Percentiles rank a stretch among this genome's conserved stretches.
These are phyloP conservation scores for Phaethon lepturus DNA, from an alignment of 2,113 vertebrate species.

Conservation along the genomic window DNA sequence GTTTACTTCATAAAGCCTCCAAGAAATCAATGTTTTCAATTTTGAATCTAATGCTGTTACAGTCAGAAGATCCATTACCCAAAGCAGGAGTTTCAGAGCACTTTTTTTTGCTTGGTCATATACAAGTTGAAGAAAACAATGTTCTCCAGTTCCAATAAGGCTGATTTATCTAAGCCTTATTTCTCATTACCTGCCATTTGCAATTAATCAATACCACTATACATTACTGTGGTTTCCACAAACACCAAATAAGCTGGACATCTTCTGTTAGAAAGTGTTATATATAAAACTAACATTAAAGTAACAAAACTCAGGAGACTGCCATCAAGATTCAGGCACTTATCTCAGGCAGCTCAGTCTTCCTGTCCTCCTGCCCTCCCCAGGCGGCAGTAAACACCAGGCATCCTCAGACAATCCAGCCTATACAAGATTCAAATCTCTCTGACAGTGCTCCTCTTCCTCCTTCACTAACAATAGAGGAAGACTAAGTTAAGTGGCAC, in stretches of 20 bases:
- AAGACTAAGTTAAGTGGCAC: neutral
- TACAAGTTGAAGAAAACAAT: neutral
- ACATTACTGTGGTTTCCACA: neutral
- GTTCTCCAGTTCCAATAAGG: neutral
- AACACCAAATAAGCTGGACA: neutral
- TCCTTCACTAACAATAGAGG: neutral
- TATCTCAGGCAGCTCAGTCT: neutral
- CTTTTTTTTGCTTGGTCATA: neutral
- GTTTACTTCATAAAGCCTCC: constrained; percentile 31
- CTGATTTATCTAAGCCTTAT: neutral
- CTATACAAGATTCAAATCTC: neutral
- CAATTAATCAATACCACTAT: neutral
- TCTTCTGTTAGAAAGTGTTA: neutral
- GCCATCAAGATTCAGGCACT: neutral
- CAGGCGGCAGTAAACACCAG: neutral
- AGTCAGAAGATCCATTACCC: constrained; percentile 29
- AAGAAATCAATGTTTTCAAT: constrained; percentile 44
- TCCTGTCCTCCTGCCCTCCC: neutral
- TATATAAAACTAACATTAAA: neutral
- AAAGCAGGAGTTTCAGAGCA: neutral
- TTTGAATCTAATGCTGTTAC: neutral
- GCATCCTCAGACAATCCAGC: neutral
- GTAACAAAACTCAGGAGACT: neutral
- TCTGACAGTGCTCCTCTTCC: neutral
- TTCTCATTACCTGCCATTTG: neutral